phyloP scores from a whole-genome alignment of 2,113 vertebrate genomes.

The Triplophysa siluroides region DNA sequence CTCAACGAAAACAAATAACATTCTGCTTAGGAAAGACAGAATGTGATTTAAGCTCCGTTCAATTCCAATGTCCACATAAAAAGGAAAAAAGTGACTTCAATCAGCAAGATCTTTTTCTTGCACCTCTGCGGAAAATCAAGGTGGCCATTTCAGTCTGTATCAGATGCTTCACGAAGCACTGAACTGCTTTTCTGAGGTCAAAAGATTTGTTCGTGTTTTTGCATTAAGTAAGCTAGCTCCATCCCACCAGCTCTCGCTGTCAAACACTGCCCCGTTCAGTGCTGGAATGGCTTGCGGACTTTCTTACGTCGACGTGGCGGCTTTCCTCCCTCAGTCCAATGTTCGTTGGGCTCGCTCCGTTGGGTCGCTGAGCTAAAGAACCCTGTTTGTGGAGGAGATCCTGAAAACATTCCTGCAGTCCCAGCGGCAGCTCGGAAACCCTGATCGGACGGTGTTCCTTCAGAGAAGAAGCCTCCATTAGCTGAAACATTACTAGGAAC shows the following conservation, averaged over 20 bases:
- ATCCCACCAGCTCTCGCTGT: not conserved
- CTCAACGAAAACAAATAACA: not conserved
- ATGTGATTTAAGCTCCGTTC: not conserved
- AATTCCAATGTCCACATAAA: not conserved
- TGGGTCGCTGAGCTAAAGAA: slow-evolving; percentile 71
- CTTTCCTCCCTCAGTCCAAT: slow-evolving; percentile 76
- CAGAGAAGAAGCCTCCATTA: slow-evolving; percentile 82
- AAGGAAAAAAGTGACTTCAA: slow-evolving; percentile 6
- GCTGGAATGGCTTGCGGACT: slow-evolving; percentile 88
- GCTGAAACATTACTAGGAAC: slow-evolving; percentile 74
- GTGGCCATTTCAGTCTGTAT: not conserved
- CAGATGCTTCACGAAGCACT: not conserved
- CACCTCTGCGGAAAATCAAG: not conserved
- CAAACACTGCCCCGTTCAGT: slow-evolving; percentile 66
- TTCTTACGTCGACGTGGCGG: slow-evolving; percentile 83
- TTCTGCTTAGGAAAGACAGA: not conserved
- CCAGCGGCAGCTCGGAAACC: slow-evolving; percentile 58
- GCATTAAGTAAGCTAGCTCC: not conserved
- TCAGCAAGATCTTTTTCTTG: not conserved
- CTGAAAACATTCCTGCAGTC: slow-evolving; percentile 56
- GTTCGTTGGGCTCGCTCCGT: slow-evolving; percentile 68
- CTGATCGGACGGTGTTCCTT: slow-evolving; percentile 61
- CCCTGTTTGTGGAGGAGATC: slow-evolving; percentile 68
- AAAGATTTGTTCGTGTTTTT: not conserved
- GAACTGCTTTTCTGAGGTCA: not conserved